Conservation (phyloP, 2,113 vertebrate genomes). For the Aptenodytes forsteri region DNA sequence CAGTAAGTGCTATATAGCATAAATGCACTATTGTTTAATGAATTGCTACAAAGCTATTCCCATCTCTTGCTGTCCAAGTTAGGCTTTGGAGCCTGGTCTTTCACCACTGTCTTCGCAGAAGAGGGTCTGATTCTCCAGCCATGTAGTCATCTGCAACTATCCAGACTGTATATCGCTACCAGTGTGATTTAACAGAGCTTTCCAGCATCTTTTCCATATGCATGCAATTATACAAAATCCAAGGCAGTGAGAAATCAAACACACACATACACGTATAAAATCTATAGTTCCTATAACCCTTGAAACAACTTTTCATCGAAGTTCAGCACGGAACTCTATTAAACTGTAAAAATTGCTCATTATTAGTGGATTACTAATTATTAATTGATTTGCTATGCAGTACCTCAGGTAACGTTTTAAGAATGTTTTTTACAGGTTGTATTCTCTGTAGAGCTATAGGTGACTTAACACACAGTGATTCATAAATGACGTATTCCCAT, state of each 20-base stretch:
- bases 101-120: not conserved
- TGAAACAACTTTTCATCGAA: not conserved
- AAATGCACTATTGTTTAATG: not conserved
- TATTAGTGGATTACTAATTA: not conserved
- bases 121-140: not conserved
- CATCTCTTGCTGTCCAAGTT: not conserved
- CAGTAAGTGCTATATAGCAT: not conserved
- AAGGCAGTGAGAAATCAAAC: not conserved
- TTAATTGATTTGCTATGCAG: not conserved
- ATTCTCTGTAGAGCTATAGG: not conserved
- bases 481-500: not conserved
- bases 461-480: not conserved
- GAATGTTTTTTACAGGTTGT: not conserved
- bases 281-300: not conserved
- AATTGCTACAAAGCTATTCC: not conserved
- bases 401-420: not conserved
- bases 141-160: not conserved
- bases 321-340: not conserved
- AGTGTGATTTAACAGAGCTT: not conserved
- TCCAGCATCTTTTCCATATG: not conserved
- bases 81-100: not conserved
- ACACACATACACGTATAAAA: not conserved
- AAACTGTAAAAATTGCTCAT: not conserved
- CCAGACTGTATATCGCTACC: not conserved
- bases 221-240: not conserved